Evolutionary conservation across 2,888 invertebrate genomes (phyloP).

Genomic region (Epinotia ramella): DNA sequence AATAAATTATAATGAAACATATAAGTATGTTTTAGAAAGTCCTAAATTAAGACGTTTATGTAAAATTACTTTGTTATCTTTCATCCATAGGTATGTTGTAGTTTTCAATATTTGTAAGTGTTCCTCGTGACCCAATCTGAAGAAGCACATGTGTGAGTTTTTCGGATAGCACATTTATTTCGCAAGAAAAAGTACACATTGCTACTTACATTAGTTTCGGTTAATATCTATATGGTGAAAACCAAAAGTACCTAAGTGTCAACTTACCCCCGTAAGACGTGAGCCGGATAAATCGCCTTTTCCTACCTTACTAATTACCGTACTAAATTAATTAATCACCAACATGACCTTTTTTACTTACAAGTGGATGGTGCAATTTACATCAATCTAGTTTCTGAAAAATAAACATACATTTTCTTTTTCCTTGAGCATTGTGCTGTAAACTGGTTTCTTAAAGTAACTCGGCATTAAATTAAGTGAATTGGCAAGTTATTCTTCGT

Average conservation of each 20-base stretch:
- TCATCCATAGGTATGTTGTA: neutral
- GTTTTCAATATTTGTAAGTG: neutral
- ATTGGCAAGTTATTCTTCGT: neutral
- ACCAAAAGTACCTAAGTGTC: no score
- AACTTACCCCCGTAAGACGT: neutral
- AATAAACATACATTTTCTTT: neutral
- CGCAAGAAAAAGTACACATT: no score
- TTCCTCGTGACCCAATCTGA: neutral
- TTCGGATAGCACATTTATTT: neutral
- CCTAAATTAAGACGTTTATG: no score
- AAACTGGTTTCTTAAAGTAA: neutral
- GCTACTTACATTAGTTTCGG: no score
- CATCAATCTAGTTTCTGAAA: neutral
- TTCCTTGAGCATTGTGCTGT: neutral
- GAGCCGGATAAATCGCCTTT: constrained; percentile 17
- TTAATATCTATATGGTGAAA: no score
- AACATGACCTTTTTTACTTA: constrained; percentile 8
- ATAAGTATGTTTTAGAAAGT: neutral
- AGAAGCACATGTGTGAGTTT: neutral
- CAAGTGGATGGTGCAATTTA: neutral
- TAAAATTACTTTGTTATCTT: neutral
- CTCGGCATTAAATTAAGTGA: neutral
- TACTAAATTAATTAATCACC: constrained; percentile 23
- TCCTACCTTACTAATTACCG: constrained; percentile 13
- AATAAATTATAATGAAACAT: neutral